Evolutionary conservation across 2,797 vertebrate genomes (phyloP), one percentile per base, ranked within the genome.

Genomic region (Pelobates cultripes): DNA sequence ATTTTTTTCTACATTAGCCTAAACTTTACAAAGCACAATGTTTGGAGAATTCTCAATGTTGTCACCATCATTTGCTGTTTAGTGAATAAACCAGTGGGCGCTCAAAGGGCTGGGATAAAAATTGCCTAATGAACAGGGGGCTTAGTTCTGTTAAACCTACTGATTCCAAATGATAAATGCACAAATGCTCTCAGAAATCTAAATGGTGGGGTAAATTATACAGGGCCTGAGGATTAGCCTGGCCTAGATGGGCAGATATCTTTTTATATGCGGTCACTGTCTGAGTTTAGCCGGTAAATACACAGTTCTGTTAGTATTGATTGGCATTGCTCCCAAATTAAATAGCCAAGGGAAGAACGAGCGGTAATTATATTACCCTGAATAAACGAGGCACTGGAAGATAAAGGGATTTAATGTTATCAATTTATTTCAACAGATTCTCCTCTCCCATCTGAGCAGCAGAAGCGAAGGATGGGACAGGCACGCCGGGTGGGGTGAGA

Each of bases 361-460:
- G n/a, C 51, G 13, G 8, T 66, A 41, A 67, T 40, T 64, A 8
- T 17, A 53, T 77, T 67, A 44, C 3, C 64, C 9, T 10, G 69
- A 78, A 78, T 71, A 42, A 78, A 12, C 1, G 55, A 66, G 78
- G 57, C 14, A 15, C 60, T 12, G 9, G 43, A 3, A 64, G 13
- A 53, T 40, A 47, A 55, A 13, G 45, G 44, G 61, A 3, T 64
- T 64, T 64, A 28, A 64, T 44, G 10, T 55, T 61, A 12, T 42
- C 13, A 10, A 44, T 61, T 72, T 42, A 71, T 40, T 41, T 15
- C 60, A 17, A 14, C 60, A 8, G 15, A 17, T 40, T 68, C 13
- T 45, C 28, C 28, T 28, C 28, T 28, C 28, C 28, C 28, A 28
- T 28, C 28, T 28, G 28, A 28, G 28, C 28, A 53, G 8, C 13